These are phyloP conservation scores for Chionomys nivalis DNA, from an alignment of 2,113 vertebrate species.

Conservation along the genomic window DNA sequence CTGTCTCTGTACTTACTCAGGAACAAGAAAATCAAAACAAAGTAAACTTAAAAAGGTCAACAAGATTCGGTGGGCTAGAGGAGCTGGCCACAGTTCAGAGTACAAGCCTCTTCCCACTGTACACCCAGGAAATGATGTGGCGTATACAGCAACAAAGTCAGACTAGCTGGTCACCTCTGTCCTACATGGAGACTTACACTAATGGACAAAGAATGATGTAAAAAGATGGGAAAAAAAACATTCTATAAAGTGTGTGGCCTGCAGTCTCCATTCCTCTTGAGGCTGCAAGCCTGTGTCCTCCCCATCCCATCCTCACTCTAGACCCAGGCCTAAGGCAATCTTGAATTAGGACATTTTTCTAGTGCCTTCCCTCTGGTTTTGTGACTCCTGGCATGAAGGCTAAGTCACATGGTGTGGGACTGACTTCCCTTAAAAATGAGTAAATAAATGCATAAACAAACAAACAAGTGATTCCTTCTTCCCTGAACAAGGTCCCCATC, in stretches of 20 bases:
- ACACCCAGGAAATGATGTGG: too few relatives aligned
- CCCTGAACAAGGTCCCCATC: neutral
- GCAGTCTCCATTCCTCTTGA: neutral
- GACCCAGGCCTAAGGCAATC: neutral
- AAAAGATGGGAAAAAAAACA: too few relatives aligned
- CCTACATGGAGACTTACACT: too few relatives aligned
- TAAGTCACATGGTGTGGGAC: neutral
- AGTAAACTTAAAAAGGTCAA: too few relatives aligned
- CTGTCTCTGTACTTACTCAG: too few relatives aligned
- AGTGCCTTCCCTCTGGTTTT: neutral
- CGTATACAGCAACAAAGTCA: too few relatives aligned
- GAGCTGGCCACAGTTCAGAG: too few relatives aligned
- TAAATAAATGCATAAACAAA: neutral
- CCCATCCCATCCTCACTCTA: neutral
- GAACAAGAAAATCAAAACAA: too few relatives aligned
- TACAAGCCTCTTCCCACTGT: too few relatives aligned
- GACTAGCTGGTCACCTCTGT: too few relatives aligned
- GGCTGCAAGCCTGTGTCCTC: neutral
- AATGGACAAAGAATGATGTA: too few relatives aligned
- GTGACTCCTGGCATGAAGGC: neutral
- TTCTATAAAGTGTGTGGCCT: neutral
- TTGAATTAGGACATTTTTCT: neutral
- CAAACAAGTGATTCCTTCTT: neutral
- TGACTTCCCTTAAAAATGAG: neutral
- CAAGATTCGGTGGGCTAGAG: too few relatives aligned